Conservation (phyloP, 2,113 vertebrate species). For the Heterocephalus glaber region DNA sequence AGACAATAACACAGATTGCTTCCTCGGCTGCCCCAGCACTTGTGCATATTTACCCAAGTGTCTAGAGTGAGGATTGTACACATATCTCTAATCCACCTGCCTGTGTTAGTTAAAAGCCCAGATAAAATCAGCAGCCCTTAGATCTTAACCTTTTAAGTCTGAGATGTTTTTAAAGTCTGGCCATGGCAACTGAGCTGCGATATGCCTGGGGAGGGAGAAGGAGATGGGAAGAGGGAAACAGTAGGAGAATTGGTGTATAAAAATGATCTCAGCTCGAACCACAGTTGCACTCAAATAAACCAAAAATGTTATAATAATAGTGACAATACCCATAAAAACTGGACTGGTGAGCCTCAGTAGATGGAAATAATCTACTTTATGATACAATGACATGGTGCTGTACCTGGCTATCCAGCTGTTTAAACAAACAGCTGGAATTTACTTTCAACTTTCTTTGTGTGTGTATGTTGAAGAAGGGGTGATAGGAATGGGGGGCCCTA, state of each 20-base stretch:
- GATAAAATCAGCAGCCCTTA: slow-evolving; percentile 92
- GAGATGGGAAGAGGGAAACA: background rate
- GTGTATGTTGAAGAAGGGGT: background rate
- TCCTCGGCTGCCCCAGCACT: slow-evolving; percentile 87
- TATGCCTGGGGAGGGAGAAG: background rate
- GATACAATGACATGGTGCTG: background rate
- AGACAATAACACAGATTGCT: slow-evolving; percentile 93
- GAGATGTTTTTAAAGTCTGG: slow-evolving; percentile 90
- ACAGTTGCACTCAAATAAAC: slow-evolving; percentile 72
- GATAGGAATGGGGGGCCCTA: background rate
- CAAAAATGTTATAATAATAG: background rate
- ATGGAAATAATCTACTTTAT: background rate
- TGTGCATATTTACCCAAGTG: slow-evolving; percentile 93
- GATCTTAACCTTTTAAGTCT: slow-evolving; percentile 94
- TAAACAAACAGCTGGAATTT: background rate
- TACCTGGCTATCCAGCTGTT: background rate
- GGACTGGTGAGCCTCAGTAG: background rate
- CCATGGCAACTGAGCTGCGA: slow-evolving; percentile 84
- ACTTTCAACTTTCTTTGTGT: slow-evolving; percentile 1
- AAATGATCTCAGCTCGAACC: slow-evolving; percentile 72
- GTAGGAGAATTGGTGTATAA: slow-evolving; percentile 72
- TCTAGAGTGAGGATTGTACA: slow-evolving; percentile 93
- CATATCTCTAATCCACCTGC: slow-evolving; percentile 94
- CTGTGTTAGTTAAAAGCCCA: slow-evolving; percentile 91
- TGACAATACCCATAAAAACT: background rate